Conservation (phyloP, 2,113 vertebrate genomes). For the Tragelaphus strepsiceros region DNA sequence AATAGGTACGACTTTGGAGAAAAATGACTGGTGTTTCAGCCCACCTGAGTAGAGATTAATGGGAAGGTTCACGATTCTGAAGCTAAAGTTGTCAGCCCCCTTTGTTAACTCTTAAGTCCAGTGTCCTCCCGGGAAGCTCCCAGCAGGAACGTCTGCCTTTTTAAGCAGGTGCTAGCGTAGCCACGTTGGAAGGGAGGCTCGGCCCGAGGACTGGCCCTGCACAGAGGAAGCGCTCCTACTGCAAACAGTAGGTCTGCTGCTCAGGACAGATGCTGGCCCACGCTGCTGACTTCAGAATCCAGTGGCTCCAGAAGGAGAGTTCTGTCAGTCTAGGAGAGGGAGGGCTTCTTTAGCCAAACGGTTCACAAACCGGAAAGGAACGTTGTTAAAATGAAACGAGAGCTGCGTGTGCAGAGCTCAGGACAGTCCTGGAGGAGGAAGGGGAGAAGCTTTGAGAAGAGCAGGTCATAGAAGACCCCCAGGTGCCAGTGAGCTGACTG, state of each 20-base stretch:
- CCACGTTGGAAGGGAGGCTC: background rate
- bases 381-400: background rate
- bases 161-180: background rate
- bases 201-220: background rate
- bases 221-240: background rate
- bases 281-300: no score
- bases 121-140: background rate
- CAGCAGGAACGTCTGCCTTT: background rate
- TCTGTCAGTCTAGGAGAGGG: background rate
- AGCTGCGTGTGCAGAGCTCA: background rate
- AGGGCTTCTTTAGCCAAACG: background rate
- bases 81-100: background rate
- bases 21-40: background rate
- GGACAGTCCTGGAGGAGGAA: background rate
- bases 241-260: accelerated
- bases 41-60: background rate
- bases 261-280: accelerated
- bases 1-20: background rate
- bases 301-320: background rate
- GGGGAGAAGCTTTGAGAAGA: background rate
- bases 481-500: background rate
- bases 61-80: background rate
- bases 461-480: background rate
- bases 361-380: background rate
- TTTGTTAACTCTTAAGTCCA: background rate